phyloP scores from a whole-genome alignment of 2,113 vertebrate genomes.

The Otus sunia region DNA sequence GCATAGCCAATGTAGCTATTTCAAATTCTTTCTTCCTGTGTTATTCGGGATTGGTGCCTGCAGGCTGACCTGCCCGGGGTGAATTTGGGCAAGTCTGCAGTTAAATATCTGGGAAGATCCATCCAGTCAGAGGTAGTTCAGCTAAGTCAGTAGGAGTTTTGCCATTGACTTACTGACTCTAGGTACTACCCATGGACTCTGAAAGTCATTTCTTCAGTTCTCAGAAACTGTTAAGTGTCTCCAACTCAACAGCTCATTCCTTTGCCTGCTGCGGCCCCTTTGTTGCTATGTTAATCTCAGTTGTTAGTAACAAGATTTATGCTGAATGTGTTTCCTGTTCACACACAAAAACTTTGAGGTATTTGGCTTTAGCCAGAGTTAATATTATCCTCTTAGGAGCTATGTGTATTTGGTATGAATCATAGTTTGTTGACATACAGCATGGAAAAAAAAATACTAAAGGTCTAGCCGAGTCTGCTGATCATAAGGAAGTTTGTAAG shows the following conservation, averaged over 20 bases:
- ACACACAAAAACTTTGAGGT: not conserved
- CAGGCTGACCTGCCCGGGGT: not conserved
- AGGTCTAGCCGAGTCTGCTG: not conserved
- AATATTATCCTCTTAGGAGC: not conserved
- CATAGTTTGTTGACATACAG: not conserved
- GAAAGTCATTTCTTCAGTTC: not conserved
- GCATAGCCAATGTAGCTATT: not conserved
- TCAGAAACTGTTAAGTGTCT: not conserved
- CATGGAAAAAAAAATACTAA: not conserved
- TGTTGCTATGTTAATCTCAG: not conserved
- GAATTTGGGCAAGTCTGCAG: not conserved
- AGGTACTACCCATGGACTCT: not conserved
- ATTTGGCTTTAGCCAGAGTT: not conserved
- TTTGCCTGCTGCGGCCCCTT: not conserved
- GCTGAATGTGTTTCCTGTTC: not conserved
- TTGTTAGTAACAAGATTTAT: not conserved
- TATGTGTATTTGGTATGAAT: not conserved
- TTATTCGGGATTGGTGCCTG: not conserved
- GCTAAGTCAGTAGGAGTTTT: not conserved
- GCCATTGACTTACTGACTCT: not conserved
- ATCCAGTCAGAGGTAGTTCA: not conserved
- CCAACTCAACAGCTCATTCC: not conserved
- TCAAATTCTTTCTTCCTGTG: not conserved
- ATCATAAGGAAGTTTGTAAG: not conserved
- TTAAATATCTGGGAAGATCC: not conserved